These are phyloP conservation scores for Gallinago undulata DNA, from an alignment of 2,113 vertebrate species.

Conservation along the genomic window DNA sequence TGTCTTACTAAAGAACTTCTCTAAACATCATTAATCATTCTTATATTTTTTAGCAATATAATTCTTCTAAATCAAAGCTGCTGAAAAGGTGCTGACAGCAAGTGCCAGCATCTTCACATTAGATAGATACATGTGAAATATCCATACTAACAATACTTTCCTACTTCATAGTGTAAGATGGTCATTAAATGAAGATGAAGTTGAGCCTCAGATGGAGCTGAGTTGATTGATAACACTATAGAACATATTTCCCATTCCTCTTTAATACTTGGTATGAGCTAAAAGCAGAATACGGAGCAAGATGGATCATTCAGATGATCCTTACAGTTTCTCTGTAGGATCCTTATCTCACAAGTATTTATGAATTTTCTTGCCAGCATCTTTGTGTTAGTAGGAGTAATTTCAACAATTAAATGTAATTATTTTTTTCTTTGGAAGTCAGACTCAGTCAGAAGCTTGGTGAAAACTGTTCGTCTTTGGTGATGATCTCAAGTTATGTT, in stretches of 20 bases:
- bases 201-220: background rate
- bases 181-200: background rate
- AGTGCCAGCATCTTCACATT: background rate
- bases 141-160: background rate
- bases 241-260: background rate
- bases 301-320: background rate
- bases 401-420: background rate
- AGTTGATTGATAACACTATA: background rate
- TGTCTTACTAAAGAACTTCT: background rate
- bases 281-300: background rate
- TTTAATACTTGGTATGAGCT: background rate
- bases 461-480: background rate
- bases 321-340: background rate
- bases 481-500: background rate
- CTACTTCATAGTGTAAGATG: background rate
- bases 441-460: background rate
- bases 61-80: background rate
- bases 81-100: background rate
- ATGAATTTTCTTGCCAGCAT: background rate
- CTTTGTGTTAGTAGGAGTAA: background rate
- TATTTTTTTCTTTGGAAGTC: background rate
- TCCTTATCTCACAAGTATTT: background rate
- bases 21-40: background rate
- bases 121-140: background rate
- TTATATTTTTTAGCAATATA: background rate